A percentile compares a stretch with the other conserved stretches of the same genome.
Conservation (phyloP, 2,888 invertebrate species). For the Cantharis rufa region DNA sequence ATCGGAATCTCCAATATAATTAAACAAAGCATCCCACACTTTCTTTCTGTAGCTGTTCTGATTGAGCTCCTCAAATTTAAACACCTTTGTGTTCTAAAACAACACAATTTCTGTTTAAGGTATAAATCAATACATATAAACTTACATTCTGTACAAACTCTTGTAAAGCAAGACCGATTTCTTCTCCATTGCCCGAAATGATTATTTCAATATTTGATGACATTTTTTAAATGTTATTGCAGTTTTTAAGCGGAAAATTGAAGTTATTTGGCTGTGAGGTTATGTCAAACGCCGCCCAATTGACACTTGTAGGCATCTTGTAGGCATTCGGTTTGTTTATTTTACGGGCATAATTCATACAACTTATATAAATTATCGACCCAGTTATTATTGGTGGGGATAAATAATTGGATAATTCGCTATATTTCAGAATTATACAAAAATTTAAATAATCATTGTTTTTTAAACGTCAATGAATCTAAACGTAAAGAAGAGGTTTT, state of each 20-base stretch:
- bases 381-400: too few relatives aligned
- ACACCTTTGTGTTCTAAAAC: conserved; percentile 62
- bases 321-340: neutral
- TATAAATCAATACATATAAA: neutral
- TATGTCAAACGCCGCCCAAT: neutral
- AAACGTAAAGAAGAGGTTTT: too few relatives aligned
- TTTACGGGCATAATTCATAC: neutral
- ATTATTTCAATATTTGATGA: conserved; percentile 25
- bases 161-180: conserved; percentile 43
- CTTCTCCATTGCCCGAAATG: conserved; percentile 26
- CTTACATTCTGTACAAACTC: conserved; percentile 56
- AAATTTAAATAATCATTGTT: too few relatives aligned
- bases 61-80: conserved; percentile 66
- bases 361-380: neutral
- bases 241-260: neutral
- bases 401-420: too few relatives aligned
- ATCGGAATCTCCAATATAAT: conserved; percentile 59
- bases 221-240: conserved; percentile 22
- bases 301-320: neutral
- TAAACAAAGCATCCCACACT: conserved; percentile 67
- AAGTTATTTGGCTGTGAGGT: neutral
- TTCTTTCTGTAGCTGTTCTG: conserved; percentile 59
- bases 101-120: neutral
- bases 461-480: too few relatives aligned
- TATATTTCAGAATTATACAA: too few relatives aligned